Evolutionary conservation across 2,888 invertebrate genomes (phyloP), one percentile per base, ranked within the genome.

Genomic region (Omphaloscelis lunosa): DNA sequence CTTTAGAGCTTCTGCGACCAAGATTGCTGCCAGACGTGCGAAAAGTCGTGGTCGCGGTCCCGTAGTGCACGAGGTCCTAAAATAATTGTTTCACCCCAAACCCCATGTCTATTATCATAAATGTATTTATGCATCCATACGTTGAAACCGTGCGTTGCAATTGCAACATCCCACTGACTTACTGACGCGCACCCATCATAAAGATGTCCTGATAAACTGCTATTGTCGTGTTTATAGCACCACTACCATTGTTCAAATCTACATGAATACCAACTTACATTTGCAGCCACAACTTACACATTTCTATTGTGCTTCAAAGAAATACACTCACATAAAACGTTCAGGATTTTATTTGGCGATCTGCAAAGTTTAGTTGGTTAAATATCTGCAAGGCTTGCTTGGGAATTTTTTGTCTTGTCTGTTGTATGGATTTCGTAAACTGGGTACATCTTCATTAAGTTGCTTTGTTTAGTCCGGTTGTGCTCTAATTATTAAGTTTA

Each of bases 201-300:
- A 82, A 87, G 80, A 86, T 88, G 75, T 78, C 79, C 70, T 67
- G 86, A 87, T 87, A 87, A 86, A 84, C 70, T 74, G 65, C 86
- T 58, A 86, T 86, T 87, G 84, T 86, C 72, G 70, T 77, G 75
- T 84, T 83, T 79, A 79, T 79, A 77, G 66, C 61, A 80, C 53
- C 66, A 51, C 72, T 23, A 45, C 79, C 65, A 87, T 87, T 87
- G 88, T 87, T 83, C 41, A 79, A 65, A n/a, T 45, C 58, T 78
- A 73, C 17, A 29, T 2, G 0, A 34, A 34, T 29, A 86, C 85
- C 72, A 86, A 62, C 51, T 77, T 79, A 77, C 4, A 67, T 66
- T 72, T 86, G 68, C 86, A 48, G 7, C 20, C 1, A 58, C 34
- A n/a, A 45, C 29, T 17, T n/a, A 58, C 29, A 23, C 12, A 74